Evolutionary conservation across 2,797 vertebrate genomes (phyloP), one percentile per base, ranked within the genome.

Genomic region (Megaceryle alcyon): DNA sequence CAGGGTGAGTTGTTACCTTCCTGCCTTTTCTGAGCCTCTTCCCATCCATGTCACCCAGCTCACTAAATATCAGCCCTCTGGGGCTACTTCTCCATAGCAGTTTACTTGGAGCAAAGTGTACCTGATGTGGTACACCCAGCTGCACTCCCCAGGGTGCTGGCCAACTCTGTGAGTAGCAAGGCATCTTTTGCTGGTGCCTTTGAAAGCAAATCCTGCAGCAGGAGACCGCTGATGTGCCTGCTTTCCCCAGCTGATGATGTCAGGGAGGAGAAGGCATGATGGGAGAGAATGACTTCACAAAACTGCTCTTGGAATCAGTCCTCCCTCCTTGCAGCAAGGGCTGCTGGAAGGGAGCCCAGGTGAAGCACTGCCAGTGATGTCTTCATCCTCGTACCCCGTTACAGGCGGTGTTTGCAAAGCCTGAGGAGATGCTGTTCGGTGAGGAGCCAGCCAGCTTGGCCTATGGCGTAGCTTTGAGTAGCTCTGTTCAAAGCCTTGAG

Each of bases 331-430:
- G 0, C 56, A 61, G 80, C 0, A 1, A 81, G 79, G 69, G 88
- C 78, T 94, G 76, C 84, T 97, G 96, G 96, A 94, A 35, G 59
- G 59, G 65, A 90, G 95, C 89, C 93, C 79, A 64, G 80, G 53
- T 19, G 1, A 46, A 86, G 85, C 44, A 1, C 66, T 96, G 94
- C 95, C 94, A 96, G 44, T 9, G 78, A 68, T 97, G 95, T 66
- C 78, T 97, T 96, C 95, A 96, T 96, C 89, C 86, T 92, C 22
- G 7, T 19, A 35, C 57, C 93, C 95, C 23, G 8, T 76, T 85
- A 79, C 78, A 69, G 86, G 76, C 86, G 39, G 69, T 46, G 82
- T 90, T 80, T 95, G 92, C 93, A 92, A 90, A 81, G 0, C 6
- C 80, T 63, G 82, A 86, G 95, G 86, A 17, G 33, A 75, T 81